Evolutionary conservation across 2,113 vertebrate genomes (phyloP).

Genomic region (Trinectes maculatus): DNA sequence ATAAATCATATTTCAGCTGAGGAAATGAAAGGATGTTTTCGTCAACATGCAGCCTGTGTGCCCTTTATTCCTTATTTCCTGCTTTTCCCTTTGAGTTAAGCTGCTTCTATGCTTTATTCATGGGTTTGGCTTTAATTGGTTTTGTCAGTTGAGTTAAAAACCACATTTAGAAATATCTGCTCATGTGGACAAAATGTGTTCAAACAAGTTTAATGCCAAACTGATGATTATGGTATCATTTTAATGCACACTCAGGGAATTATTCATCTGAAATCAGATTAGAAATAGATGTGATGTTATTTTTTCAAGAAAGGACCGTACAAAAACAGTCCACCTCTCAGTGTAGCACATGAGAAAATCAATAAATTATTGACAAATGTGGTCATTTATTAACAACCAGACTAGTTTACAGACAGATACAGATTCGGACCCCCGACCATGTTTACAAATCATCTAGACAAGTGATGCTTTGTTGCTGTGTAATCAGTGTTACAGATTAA

Average conservation of each 20-base stretch:
- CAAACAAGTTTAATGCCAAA: too few relatives aligned
- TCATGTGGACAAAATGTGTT: neutral
- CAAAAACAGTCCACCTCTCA: neutral
- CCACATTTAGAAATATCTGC: neutral
- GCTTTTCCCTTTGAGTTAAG: slow-evolving; percentile 2
- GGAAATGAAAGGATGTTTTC: slow-evolving; percentile 66
- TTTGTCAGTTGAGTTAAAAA: neutral
- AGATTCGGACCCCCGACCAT: neutral
- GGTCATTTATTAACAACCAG: slow-evolving; percentile 7
- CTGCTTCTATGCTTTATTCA: neutral
- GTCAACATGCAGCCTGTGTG: slow-evolving; percentile 14
- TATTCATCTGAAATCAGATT: neutral
- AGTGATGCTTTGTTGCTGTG: neutral
- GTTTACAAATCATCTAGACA: neutral
- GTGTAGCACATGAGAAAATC: neutral
- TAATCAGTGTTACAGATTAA: slow-evolving; percentile 25
- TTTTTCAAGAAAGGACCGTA: neutral
- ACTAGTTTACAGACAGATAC: too few relatives aligned
- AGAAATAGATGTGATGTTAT: neutral
- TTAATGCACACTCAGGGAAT: too few relatives aligned
- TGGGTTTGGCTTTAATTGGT: neutral
- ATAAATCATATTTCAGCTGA: slow-evolving; percentile 39
- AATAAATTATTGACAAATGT: neutral
- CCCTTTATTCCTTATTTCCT: slow-evolving; percentile 24
- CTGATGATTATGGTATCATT: too few relatives aligned